Evolutionary conservation across 2,113 vertebrate species (phyloP).

Genomic region (Mugil cephalus): DNA sequence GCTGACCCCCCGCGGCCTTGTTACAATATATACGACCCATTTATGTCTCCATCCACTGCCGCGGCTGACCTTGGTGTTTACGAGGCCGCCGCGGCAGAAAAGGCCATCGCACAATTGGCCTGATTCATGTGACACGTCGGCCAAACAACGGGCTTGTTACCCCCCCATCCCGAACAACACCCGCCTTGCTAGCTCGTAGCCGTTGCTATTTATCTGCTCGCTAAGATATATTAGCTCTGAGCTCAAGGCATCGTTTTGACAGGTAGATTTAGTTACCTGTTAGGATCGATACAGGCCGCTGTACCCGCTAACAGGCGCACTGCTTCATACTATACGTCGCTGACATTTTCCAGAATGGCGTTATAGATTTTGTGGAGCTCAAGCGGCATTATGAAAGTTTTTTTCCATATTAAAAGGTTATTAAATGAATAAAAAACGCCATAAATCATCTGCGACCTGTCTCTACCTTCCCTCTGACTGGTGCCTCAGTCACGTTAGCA

Average conservation of each 20-base stretch:
- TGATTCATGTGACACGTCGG: constrained; percentile 78
- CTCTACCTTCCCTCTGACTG: neutral
- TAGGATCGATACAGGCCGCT: constrained; percentile 69
- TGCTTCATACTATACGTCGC: constrained; percentile 19
- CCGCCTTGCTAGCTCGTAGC: constrained; percentile 22
- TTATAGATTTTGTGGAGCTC: constrained; percentile 65
- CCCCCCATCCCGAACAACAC: constrained; percentile 13
- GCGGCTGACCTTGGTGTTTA: constrained; percentile 78
- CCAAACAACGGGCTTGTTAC: constrained; percentile 74
- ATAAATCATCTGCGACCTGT: constrained; percentile 34
- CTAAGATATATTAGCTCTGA: constrained; percentile 50
- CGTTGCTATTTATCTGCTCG: constrained; percentile 52
- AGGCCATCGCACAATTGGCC: constrained; percentile 61
- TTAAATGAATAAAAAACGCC: constrained; percentile 12
- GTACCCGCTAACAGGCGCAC: constrained; percentile 42
- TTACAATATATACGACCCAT: constrained; percentile 78
- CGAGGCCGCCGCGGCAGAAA: constrained; percentile 61
- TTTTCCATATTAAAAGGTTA: constrained; percentile 49
- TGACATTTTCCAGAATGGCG: constrained; percentile 71
- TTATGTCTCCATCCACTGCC: constrained; percentile 71
- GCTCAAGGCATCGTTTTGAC: constrained; percentile 64
- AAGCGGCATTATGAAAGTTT: constrained; percentile 21
- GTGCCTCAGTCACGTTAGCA: neutral
- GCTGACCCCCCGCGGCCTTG: constrained; percentile 75
- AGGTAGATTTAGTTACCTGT: constrained; percentile 78